Evolutionary conservation across 2,113 vertebrate species (phyloP), one percentile per base, ranked within the genome.

Genomic region (Grantiella picta): DNA sequence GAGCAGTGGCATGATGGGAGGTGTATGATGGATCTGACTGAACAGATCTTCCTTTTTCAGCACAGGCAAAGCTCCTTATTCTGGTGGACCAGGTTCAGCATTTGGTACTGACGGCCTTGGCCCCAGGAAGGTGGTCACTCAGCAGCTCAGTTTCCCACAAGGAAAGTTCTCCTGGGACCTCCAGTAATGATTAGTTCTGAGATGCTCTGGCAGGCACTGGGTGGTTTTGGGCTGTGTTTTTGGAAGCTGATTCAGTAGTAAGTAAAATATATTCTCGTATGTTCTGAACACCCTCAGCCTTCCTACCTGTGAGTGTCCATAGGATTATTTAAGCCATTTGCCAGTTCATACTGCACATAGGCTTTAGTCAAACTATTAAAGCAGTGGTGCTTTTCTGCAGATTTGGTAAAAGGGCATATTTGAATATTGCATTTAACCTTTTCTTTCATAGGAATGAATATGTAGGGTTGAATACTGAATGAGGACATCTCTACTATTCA

Each of bases 201-300:
- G 61, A 53, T 87, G 70, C 31, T 79, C 28, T 85, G 57, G 57
- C 31, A 79, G 49, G 52, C 45, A 31, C 12, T 24, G 8, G 29
- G 19, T 59, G 17, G 6, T 50, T 79, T 63, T 14, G n/a, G 64
- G n/a, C 40, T 0, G 0, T 61, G 21, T 85, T 94, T 72, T 94
- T 72, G 50, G 54, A 90, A 65, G 45, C 59, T 63, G 38, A 78
- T 81, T 64, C 44, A 64, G 7, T 86, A 61, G 60, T 35, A 21
- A 38, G 0, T 54, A 54, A 35, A 50, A 49, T 11, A 28, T 80
- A 81, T 12, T 72, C 8, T 14, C 0, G 0, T 53, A 31, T 28
- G 23, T 57, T 78, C 64, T 2, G 1, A 2, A 61, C 45, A 68
- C 29, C 11, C 4, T 5, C 16, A 70, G 2, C 42, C 33, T 86